A percentile compares a stretch with the other conserved stretches of the same genome.
These are phyloP conservation scores for Dolomedes plantarius DNA, from an alignment of 2,888 invertebrate genomes.

Conservation along the genomic window DNA sequence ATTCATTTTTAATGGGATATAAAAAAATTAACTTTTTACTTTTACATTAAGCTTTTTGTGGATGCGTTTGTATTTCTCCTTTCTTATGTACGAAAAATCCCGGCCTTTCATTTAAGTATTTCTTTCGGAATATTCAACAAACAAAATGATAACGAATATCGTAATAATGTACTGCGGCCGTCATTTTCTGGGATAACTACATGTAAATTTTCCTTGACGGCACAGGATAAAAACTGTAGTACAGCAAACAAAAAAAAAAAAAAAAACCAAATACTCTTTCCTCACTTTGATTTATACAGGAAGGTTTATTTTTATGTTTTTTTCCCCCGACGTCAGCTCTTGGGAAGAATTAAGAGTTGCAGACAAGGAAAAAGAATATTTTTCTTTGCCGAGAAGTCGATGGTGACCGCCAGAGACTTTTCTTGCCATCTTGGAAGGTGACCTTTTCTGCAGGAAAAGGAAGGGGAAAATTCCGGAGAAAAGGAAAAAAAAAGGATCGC, in stretches of 20 bases:
- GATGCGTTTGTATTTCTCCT: too few species aligned
- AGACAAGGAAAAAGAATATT: constrained; percentile 14
- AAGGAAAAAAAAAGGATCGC: background rate
- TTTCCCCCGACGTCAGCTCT: background rate
- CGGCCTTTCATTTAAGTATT: too few species aligned
- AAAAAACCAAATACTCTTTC: background rate
- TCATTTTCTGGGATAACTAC: too few species aligned
- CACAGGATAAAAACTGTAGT: too few species aligned
- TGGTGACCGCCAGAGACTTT: constrained; percentile 4
- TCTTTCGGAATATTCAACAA: too few species aligned
- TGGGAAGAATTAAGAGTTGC: background rate
- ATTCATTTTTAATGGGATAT: too few species aligned
- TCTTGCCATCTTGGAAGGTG: background rate
- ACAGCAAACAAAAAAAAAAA: background rate
- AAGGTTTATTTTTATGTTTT: background rate
- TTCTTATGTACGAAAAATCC: too few species aligned
- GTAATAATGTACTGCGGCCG: too few species aligned
- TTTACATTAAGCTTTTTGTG: too few species aligned
- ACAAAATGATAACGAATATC: too few species aligned
- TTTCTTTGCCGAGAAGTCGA: background rate
- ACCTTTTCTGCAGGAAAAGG: background rate
- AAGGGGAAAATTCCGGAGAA: background rate
- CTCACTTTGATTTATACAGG: constrained; percentile 12
- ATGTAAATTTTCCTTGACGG: too few species aligned
- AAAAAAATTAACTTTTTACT: too few species aligned